phyloP scores from a whole-genome alignment of 2,888 invertebrate species.

The Aspidiotus destructor region DNA sequence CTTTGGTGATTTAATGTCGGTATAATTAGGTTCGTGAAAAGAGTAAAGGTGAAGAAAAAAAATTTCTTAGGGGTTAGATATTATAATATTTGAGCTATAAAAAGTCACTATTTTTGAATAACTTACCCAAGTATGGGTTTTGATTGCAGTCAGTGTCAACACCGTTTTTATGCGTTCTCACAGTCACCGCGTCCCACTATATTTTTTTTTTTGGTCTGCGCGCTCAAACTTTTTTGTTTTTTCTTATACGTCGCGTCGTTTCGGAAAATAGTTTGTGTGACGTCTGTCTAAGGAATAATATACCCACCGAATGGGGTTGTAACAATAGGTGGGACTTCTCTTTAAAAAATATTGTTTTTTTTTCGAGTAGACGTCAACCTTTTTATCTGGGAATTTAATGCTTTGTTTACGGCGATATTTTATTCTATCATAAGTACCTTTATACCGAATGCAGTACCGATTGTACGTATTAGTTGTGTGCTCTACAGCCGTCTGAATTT shows the following conservation, averaged over 20 bases:
- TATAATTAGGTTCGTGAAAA: no score
- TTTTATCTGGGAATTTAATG: background rate
- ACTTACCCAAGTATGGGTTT: no score
- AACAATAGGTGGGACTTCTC: background rate
- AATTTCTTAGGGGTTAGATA: no score
- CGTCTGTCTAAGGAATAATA: background rate
- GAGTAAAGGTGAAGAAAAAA: no score
- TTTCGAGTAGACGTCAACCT: background rate
- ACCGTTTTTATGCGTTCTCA: background rate
- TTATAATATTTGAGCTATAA: no score
- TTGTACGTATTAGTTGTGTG: no score
- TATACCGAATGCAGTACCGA: no score
- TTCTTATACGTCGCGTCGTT: background rate
- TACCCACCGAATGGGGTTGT: background rate
- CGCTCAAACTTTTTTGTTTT: background rate
- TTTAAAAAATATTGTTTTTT: background rate
- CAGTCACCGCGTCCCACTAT: background rate
- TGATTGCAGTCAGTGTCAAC: no score
- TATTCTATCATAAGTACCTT: background rate
- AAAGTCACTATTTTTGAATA: no score
- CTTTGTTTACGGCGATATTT: constrained; percentile 1
- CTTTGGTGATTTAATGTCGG: no score
- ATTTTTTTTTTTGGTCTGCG: background rate
- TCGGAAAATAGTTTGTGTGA: background rate
- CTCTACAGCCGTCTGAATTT: background rate